A percentile compares a stretch with the other conserved stretches of the same genome.
These are phyloP conservation scores for Gasterosteus aculeatus DNA, from an alignment of 2,113 vertebrate species.

Conservation along the genomic window DNA sequence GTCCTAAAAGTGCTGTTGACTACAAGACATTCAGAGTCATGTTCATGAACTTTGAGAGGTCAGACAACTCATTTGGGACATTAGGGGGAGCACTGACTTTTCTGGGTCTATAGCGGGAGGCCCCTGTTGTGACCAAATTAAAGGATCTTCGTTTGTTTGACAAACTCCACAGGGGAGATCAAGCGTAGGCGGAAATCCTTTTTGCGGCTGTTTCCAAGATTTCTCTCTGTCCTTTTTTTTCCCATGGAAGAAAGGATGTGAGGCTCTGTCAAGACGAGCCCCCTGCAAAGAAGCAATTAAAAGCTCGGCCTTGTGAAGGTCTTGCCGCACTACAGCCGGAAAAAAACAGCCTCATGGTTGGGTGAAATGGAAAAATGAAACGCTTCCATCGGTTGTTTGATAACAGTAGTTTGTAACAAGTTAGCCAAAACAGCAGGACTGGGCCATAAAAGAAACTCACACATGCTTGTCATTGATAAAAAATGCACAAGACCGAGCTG, in stretches of 20 bases:
- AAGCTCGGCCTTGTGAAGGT: conserved; percentile 81
- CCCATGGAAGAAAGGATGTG: conserved; percentile 63
- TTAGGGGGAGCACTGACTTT: conserved; percentile 55
- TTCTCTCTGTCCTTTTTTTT: conserved; percentile 58
- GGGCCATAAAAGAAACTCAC: conserved; percentile 41
- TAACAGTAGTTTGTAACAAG: conserved; percentile 54
- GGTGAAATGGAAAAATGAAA: conserved; percentile 66
- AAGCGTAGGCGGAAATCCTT: conserved; percentile 77
- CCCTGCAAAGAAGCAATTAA: conserved; percentile 85
- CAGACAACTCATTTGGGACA: conserved; percentile 60
- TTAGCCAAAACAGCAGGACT: conserved; percentile 58
- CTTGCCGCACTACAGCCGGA: conserved; percentile 62
- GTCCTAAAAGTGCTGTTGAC: conserved; percentile 18
- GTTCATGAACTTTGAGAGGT: conserved; percentile 60
- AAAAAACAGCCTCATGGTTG: conserved; percentile 58
- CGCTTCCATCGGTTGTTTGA: conserved; percentile 65
- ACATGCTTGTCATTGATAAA: conserved; percentile 64
- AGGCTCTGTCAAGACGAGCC: conserved; percentile 77
- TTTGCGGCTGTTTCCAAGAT: conserved; percentile 71
- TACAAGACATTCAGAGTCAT: conserved; percentile 42
- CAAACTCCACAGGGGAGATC: conserved; percentile 79
- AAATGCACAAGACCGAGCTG: conserved; percentile 32
- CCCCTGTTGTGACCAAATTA: conserved; percentile 80
- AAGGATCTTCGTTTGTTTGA: conserved; percentile 82
- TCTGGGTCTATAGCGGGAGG: conserved; percentile 58